Evolutionary conservation across 2,113 vertebrate species (phyloP).

Genomic region (Myxocyprinus asiaticus): DNA sequence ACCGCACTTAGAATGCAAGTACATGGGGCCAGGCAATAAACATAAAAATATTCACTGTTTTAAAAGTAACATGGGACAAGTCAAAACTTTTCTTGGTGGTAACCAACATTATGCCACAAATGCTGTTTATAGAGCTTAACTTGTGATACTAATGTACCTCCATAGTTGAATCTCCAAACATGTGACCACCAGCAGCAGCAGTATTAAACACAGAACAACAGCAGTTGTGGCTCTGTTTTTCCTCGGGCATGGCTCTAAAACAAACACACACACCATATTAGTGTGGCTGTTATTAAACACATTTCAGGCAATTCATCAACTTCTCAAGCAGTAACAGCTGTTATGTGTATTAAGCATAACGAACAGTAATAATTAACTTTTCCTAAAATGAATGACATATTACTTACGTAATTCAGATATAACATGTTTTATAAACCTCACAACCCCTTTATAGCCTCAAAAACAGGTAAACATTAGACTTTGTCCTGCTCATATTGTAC

Average conservation of each 20-base stretch:
- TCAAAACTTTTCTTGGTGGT: too few species aligned
- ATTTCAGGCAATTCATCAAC: background rate
- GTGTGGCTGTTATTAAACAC: background rate
- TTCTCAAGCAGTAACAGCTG: background rate
- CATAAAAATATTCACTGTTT: too few species aligned
- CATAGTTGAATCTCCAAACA: constrained; percentile 65
- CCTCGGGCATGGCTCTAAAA: constrained; percentile 65
- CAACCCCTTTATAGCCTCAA: too few species aligned
- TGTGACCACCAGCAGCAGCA: constrained; percentile 51
- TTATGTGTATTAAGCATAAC: background rate
- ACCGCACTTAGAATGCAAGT: too few species aligned
- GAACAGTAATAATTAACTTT: background rate
- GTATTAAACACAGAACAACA: constrained; percentile 61
- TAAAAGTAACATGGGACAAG: too few species aligned
- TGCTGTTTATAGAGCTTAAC: background rate
- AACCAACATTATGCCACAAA: too few species aligned
- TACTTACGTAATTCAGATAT: too few species aligned
- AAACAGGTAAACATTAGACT: too few species aligned
- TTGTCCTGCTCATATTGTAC: too few species aligned
- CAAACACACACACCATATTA: constrained; percentile 25
- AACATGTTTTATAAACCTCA: too few species aligned
- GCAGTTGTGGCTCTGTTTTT: constrained; percentile 52
- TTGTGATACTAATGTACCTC: constrained; percentile 61
- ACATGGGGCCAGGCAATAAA: too few species aligned
- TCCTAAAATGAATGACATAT: too few species aligned